A percentile compares a stretch with the other conserved stretches of the same genome.
phyloP scores from a whole-genome alignment of 2,888 invertebrate species.

The Sympetrum striolatum region DNA sequence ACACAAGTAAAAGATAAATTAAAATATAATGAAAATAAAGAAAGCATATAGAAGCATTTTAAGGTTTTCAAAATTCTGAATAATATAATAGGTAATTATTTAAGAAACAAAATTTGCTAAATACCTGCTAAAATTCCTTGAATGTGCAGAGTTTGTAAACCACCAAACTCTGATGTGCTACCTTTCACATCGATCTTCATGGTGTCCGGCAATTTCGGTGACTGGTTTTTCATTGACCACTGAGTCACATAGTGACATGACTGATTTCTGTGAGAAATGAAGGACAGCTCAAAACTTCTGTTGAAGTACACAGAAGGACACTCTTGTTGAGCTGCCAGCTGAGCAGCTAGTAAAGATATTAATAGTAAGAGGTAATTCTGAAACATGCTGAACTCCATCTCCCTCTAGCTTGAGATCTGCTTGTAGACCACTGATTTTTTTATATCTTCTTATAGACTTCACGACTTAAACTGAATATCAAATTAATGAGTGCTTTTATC shows the following conservation, averaged over 20 bases:
- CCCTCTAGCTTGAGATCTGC: too few species aligned
- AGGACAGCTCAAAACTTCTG: neutral
- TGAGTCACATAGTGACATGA: neutral
- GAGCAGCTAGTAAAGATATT: neutral
- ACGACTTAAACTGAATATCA: too few species aligned
- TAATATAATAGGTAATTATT: too few species aligned
- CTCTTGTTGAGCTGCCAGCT: neutral
- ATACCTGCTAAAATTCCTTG: neutral
- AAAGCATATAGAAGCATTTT: too few species aligned
- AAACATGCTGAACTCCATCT: too few species aligned
- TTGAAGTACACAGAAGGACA: neutral
- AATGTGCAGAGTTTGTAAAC: neutral
- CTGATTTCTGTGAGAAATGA: neutral
- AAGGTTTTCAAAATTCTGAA: too few species aligned
- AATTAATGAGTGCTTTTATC: too few species aligned
- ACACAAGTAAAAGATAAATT: too few species aligned
- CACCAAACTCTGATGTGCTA: neutral
- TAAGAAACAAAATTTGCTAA: neutral
- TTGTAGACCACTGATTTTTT: too few species aligned
- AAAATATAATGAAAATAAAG: too few species aligned
- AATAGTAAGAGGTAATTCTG: too few species aligned
- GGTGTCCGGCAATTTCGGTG: neutral
- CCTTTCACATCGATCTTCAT: neutral
- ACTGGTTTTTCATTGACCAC: neutral
- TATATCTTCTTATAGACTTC: too few species aligned